phyloP scores from a whole-genome alignment of 2,797 vertebrate species.

The Spinus olivaceus region DNA sequence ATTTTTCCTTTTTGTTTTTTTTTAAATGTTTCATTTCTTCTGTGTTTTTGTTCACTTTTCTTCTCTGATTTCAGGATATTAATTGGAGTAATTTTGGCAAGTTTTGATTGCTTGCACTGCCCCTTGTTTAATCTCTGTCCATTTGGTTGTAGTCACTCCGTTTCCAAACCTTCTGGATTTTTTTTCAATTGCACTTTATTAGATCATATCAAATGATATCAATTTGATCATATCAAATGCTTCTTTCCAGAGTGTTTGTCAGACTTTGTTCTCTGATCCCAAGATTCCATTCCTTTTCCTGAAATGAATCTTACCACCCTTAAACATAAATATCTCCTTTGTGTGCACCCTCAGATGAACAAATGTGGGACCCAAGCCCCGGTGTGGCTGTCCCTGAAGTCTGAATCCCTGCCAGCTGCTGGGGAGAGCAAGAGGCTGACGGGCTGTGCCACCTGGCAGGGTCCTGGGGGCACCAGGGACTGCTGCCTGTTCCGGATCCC shows the following conservation, averaged over 20 bases:
- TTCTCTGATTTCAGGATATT: not conserved
- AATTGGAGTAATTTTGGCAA: not conserved
- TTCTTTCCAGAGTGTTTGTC: not conserved
- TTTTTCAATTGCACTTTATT: not conserved
- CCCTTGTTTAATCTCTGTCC: not conserved
- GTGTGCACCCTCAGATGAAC: slow-evolving; percentile 74
- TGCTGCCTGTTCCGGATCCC: slow-evolving; percentile 80
- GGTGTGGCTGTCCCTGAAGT: slow-evolving; percentile 76
- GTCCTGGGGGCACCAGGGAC: slow-evolving; percentile 71
- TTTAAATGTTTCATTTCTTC: not conserved
- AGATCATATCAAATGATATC: not conserved
- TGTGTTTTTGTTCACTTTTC: not conserved
- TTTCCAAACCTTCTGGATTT: not conserved
- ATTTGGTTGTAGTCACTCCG: not conserved
- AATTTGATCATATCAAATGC: not conserved
- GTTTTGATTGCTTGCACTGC: not conserved
- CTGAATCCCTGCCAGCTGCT: slow-evolving; percentile 60
- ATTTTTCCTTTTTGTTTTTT: not conserved
- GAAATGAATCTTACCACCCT: not conserved
- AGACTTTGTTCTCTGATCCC: not conserved
- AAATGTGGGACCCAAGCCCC: slow-evolving; percentile 84
- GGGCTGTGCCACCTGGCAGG: slow-evolving; percentile 79
- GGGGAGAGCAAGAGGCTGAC: slow-evolving; percentile 72
- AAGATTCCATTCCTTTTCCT: not conserved
- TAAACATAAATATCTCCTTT: not conserved